Conservation (phyloP, 2,113 vertebrate genomes). For the Pteruthius melanotis region DNA sequence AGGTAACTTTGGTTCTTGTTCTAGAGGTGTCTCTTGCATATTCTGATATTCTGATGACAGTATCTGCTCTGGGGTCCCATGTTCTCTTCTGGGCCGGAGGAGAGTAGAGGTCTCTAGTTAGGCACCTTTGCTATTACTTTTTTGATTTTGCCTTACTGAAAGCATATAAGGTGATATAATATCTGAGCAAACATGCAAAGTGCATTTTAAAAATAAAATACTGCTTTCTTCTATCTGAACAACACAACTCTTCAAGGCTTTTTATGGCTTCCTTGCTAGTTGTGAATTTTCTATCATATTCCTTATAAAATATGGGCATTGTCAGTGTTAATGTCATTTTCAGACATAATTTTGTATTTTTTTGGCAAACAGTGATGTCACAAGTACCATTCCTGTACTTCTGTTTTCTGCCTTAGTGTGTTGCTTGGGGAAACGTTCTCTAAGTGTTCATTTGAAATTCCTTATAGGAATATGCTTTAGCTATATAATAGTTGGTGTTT, state of each 20-base stretch:
- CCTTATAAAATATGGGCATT: not conserved
- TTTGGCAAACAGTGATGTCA: not conserved
- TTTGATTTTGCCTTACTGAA: not conserved
- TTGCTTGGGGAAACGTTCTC: not conserved
- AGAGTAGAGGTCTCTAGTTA: not conserved
- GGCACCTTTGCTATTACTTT: not conserved
- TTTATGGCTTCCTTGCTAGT: not conserved
- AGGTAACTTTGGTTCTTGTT: not conserved
- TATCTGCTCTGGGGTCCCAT: rapidly evolving
- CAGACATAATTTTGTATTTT: not conserved
- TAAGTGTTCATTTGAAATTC: not conserved
- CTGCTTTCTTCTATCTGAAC: not conserved
- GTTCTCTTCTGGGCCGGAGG: not conserved
- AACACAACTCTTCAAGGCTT: not conserved
- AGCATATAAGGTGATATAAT: not conserved
- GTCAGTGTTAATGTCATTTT: not conserved
- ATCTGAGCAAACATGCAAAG: not conserved
- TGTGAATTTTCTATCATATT: not conserved
- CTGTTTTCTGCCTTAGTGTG: rapidly evolving
- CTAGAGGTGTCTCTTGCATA: not conserved
- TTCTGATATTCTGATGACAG: not conserved
- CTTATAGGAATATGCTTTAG: not conserved
- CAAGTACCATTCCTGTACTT: not conserved
- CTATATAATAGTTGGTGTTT: not conserved
- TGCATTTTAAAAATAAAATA: not conserved